Evolutionary conservation across 2,797 vertebrate species (phyloP).

Genomic region (Falco cherrug): DNA sequence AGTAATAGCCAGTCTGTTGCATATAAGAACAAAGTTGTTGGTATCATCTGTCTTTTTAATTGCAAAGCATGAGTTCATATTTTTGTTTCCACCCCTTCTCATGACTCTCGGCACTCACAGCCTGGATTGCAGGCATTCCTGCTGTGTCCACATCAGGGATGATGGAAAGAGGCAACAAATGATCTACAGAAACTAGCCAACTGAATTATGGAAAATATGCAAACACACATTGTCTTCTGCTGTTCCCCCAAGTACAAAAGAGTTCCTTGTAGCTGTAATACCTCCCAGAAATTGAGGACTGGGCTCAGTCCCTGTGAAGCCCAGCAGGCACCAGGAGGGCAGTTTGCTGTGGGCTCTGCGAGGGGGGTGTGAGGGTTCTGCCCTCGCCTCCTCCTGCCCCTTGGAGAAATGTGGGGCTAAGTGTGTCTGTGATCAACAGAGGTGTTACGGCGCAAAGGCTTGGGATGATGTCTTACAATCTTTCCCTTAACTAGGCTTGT

Average conservation of each 20-base stretch:
- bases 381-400: background rate
- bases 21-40: background rate
- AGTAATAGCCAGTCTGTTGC: background rate
- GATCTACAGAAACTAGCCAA: background rate
- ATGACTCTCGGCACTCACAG: accelerated
- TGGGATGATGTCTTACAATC: background rate
- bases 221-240: background rate
- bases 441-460: background rate
- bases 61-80: background rate
- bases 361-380: background rate
- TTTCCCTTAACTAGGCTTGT: background rate
- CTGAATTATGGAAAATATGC: background rate
- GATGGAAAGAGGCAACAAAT: background rate
- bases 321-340: background rate
- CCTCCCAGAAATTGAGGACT: background rate
- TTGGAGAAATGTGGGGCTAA: accelerated
- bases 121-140: background rate
- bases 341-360: background rate
- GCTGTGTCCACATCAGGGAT: background rate
- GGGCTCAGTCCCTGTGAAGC: background rate
- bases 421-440: background rate
- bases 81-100: background rate
- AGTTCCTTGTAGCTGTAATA: background rate
- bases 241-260: background rate
- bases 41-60: background rate